These are phyloP conservation scores for Drosophila macrothrix DNA, from an alignment of 2,888 invertebrate genomes.

Conservation along the genomic window DNA sequence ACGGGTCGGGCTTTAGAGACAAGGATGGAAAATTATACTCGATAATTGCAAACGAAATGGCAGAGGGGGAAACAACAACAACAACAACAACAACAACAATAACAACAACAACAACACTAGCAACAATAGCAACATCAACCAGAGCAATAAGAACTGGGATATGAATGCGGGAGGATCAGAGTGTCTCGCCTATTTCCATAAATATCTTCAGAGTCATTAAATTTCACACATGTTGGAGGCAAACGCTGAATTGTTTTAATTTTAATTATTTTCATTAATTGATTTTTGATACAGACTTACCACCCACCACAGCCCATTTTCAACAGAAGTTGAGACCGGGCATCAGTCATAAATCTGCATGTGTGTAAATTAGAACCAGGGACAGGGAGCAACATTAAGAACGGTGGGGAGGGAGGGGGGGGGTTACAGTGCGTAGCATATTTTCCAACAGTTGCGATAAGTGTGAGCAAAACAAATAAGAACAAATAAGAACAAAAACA, in stretches of 20 bases:
- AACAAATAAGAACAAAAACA: conserved; percentile 9
- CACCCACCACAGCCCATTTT: background rate
- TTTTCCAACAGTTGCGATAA: conserved; percentile 32
- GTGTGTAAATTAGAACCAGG: conserved; percentile 44
- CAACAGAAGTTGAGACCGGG: conserved; percentile 9
- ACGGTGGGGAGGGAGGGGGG: background rate
- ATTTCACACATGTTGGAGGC: conserved; percentile 81
- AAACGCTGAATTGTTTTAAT: conserved; percentile 76
- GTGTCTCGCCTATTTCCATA: conserved; percentile 68
- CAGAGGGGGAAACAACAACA: conserved; percentile 15
- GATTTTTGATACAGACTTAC: conserved; percentile 76
- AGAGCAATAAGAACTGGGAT: conserved; percentile 21
- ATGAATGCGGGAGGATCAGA: conserved; percentile 26
- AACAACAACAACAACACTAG: conserved; percentile 18
- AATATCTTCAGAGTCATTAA: conserved; percentile 83
- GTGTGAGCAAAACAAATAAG: conserved; percentile 17
- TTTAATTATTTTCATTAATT: conserved; percentile 82
- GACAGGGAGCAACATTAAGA: background rate
- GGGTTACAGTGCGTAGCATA: background rate
- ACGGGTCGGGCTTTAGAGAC: background rate
- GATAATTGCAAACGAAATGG: conserved; percentile 77
- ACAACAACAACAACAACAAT: conserved; percentile 18
- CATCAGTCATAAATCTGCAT: conserved; percentile 63
- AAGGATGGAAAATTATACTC: conserved; percentile 63
- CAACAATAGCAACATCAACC: conserved; percentile 17